Conservation (phyloP, 2,113 vertebrate genomes). For the Thomomys bottae region DNA sequence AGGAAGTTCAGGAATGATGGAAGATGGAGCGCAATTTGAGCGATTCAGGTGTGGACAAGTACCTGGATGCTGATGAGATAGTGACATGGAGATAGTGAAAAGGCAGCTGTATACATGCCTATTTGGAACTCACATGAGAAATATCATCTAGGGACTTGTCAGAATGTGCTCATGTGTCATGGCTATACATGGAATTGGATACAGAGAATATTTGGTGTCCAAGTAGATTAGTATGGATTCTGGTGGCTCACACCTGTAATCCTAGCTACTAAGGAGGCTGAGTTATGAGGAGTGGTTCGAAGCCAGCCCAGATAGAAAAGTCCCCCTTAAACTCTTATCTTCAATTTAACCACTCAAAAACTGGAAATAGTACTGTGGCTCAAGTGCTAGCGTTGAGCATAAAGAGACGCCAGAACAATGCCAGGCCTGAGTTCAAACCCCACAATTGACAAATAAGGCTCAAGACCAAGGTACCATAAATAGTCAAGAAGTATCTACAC, state of each 20-base stretch:
- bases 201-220: not conserved
- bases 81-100: not conserved
- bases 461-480: not conserved
- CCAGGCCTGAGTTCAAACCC: too few species aligned
- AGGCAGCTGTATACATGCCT: not conserved
- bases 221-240: too few species aligned
- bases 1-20: not conserved
- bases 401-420: too few species aligned
- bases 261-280: too few species aligned
- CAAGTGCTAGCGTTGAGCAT: too few species aligned
- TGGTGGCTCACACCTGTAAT: too few species aligned
- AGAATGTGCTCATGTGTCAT: not conserved
- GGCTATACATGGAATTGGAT: not conserved
- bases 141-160: not conserved
- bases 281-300: too few species aligned
- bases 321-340: too few species aligned
- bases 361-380: too few species aligned
- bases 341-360: too few species aligned
- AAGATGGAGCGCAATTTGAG: not conserved
- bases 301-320: too few species aligned
- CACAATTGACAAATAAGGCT: not conserved
- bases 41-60: not conserved
- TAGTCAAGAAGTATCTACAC: not conserved
- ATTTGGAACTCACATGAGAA: not conserved
- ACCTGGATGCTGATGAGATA: not conserved